phyloP scores from a whole-genome alignment of 2,888 invertebrate species.

The Mesorhabditis belari region DNA sequence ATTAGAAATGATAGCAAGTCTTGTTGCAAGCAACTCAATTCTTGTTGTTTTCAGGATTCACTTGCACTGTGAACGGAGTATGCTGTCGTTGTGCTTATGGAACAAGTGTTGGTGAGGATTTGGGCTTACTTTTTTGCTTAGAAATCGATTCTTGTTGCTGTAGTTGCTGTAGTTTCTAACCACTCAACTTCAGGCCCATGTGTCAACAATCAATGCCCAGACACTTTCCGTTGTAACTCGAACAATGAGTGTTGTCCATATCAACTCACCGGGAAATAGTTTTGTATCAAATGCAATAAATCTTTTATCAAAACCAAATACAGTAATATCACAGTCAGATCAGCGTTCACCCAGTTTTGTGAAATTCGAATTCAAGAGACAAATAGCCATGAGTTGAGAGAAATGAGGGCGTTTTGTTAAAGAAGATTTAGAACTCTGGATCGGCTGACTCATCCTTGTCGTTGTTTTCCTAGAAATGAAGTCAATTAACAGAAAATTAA shows the following conservation, averaged over 20 bases:
- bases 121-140: too few species aligned
- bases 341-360: too few species aligned
- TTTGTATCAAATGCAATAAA: too few species aligned
- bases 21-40: too few species aligned
- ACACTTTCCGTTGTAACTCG: constrained; percentile 21
- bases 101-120: constrained; percentile 21
- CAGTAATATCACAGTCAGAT: too few species aligned
- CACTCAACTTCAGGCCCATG: constrained; percentile 14
- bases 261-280: constrained; percentile 13
- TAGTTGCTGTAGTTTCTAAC: not conserved
- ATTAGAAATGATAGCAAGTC: too few species aligned
- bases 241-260: constrained; percentile 31
- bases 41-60: constrained; percentile 22
- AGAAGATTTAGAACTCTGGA: not conserved
- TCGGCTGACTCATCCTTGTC: not conserved
- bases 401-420: too few species aligned
- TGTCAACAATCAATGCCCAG: constrained; percentile 24
- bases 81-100: constrained; percentile 28
- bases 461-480: not conserved
- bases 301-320: too few species aligned
- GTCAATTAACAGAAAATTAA: not conserved
- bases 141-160: not conserved
- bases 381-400: too few species aligned
- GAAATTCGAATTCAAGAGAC: too few species aligned
- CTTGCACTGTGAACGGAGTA: constrained; percentile 23